phyloP scores from a whole-genome alignment of 1,140 invertebrate genomes.

The Battus philenor region DNA sequence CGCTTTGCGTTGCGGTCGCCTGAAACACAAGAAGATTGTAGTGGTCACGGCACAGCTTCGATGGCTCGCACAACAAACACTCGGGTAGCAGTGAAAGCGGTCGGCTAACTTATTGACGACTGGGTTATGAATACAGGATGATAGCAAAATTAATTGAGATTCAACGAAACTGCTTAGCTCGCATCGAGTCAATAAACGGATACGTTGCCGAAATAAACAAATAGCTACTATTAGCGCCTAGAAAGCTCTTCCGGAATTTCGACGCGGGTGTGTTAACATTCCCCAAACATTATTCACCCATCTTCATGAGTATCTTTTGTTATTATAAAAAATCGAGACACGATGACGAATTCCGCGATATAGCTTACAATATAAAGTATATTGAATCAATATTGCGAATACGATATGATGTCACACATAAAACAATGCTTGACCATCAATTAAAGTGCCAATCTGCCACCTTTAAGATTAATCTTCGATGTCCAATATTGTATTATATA shows the following conservation, averaged over 20 bases:
- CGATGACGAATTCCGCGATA: slow-evolving; percentile 1
- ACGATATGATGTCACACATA: slow-evolving; percentile 56
- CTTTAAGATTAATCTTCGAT: slow-evolving; percentile 69
- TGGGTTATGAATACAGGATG: slow-evolving; percentile 5
- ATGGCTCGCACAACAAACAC: slow-evolving; percentile 14
- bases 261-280: slow-evolving; percentile 5
- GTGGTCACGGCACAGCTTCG: slow-evolving; percentile 30
- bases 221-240: slow-evolving; percentile 10
- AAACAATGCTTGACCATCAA: slow-evolving; percentile 71
- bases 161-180: not conserved
- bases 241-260: slow-evolving; percentile 13
- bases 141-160: slow-evolving; percentile 5
- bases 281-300: slow-evolving; percentile 13
- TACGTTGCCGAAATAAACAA: slow-evolving; percentile 11
- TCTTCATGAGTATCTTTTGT: too few species aligned
- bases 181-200: slow-evolving; percentile 6
- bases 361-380: slow-evolving; percentile 19
- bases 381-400: slow-evolving; percentile 43
- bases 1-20: slow-evolving; percentile 46
- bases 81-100: slow-evolving; percentile 13
- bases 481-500: slow-evolving; percentile 53
- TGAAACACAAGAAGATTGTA: slow-evolving; percentile 57
- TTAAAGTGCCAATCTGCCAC: slow-evolving; percentile 68
- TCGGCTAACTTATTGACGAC: slow-evolving; percentile 8
- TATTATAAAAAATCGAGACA: too few species aligned